Conservation (phyloP, 2,888 invertebrate genomes). For the Nomada flava region DNA sequence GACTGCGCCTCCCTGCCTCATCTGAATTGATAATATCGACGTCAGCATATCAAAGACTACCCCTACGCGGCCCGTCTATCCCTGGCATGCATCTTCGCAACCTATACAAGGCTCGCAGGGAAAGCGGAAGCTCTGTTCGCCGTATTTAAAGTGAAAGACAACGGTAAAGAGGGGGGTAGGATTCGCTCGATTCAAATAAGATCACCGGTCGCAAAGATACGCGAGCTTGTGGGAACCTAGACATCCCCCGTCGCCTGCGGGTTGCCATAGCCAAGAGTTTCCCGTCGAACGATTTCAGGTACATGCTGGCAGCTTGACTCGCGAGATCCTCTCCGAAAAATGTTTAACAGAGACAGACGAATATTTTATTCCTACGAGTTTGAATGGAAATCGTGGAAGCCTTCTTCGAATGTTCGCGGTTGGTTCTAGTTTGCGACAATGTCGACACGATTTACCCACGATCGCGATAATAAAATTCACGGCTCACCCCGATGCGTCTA, state of each 20-base stretch:
- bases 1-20: constrained; percentile 77
- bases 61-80: constrained; percentile 52
- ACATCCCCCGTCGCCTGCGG: constrained; percentile 62
- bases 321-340: not conserved
- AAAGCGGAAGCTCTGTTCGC: constrained; percentile 50
- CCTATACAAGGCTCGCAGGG: constrained; percentile 40
- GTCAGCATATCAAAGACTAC: constrained; percentile 83
- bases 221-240: constrained; percentile 74
- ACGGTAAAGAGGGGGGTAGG: constrained; percentile 44
- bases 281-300: constrained; percentile 34
- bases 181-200: constrained; percentile 76
- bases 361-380: not conserved
- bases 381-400: not conserved
- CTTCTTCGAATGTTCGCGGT: not conserved
- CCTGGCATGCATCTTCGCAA: constrained; percentile 48
- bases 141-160: constrained; percentile 69
- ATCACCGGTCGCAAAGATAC: constrained; percentile 61
- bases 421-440: not conserved
- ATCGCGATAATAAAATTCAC: constrained; percentile 60
- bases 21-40: constrained; percentile 84
- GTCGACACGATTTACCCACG: constrained; percentile 56
- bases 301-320: constrained; percentile 3
- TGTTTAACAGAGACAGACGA: not conserved
- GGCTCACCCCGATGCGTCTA: constrained; percentile 36
- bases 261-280: constrained; percentile 24